A percentile compares a stretch with the other conserved stretches of the same genome.
phyloP scores from a whole-genome alignment of 2,888 invertebrate species.

The Exephanes ischioxanthus region DNA sequence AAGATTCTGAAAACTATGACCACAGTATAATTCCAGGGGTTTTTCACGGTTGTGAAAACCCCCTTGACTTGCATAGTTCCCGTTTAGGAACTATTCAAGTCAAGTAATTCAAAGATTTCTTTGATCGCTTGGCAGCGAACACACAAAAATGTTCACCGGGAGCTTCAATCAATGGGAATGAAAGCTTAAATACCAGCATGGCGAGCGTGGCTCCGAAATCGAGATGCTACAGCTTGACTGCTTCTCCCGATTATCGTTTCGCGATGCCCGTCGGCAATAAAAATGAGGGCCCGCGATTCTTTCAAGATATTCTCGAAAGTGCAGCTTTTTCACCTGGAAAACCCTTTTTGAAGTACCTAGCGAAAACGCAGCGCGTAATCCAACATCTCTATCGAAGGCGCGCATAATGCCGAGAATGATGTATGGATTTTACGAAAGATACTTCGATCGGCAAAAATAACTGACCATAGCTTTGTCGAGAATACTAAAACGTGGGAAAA shows the following conservation, averaged over 20 bases:
- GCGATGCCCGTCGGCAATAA: conserved; percentile 11
- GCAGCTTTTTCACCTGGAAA: neutral
- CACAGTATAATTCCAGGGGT: conserved; percentile 12
- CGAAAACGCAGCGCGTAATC: neutral
- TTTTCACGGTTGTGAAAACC: neutral
- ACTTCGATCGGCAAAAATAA: conserved; percentile 7
- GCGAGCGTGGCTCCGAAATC: conserved; percentile 17
- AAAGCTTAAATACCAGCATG: conserved; percentile 24
- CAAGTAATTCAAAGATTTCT: neutral
- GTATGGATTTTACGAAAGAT: neutral
- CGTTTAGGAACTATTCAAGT: neutral
- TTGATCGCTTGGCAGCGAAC: neutral
- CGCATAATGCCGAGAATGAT: neutral
- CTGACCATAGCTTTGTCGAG: neutral
- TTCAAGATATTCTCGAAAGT: neutral
- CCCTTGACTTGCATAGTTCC: too few species aligned
- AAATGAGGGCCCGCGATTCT: neutral
- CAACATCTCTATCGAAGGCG: neutral
- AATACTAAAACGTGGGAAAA: too few species aligned
- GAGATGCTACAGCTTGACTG: conserved; percentile 20
- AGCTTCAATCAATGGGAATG: conserved; percentile 3
- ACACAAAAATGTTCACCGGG: neutral
- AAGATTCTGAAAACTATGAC: conserved; percentile 43
- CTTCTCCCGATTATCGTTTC: conserved; percentile 27
- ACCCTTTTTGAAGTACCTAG: neutral